These are phyloP conservation scores for Pipistrellus pipistrellus DNA, from an alignment of 2,797 vertebrate species.

Conservation along the genomic window DNA sequence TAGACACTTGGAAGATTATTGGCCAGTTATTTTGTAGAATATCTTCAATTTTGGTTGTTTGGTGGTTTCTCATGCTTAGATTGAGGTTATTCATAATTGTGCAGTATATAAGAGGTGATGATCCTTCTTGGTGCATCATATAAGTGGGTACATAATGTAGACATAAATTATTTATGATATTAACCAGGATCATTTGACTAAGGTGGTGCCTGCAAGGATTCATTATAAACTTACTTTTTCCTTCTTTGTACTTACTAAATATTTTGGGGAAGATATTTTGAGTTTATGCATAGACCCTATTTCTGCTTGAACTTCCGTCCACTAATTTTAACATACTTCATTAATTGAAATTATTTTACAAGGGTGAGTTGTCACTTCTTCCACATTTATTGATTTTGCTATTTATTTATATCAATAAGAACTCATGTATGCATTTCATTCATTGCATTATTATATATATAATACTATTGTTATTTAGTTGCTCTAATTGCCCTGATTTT, in stretches of 20 bases:
- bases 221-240: neutral
- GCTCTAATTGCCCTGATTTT: neutral
- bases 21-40: neutral
- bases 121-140: neutral
- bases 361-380: neutral
- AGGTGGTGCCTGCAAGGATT: neutral
- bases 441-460: neutral
- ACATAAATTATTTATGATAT: neutral
- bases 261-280: neutral
- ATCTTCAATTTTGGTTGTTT: neutral
- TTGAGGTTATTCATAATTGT: neutral
- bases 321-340: neutral
- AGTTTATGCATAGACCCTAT: neutral
- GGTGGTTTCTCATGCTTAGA: neutral
- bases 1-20: neutral
- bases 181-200: neutral
- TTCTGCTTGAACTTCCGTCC: neutral
- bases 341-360: neutral
- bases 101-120: neutral
- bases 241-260: neutral
- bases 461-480: neutral
- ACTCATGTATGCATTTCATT: neutral
- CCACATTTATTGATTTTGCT: neutral
- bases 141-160: too few relatives aligned
- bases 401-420: neutral